These are phyloP conservation scores for Terebella lapidaria DNA, from an alignment of 2,888 invertebrate species.

Conservation along the genomic window DNA sequence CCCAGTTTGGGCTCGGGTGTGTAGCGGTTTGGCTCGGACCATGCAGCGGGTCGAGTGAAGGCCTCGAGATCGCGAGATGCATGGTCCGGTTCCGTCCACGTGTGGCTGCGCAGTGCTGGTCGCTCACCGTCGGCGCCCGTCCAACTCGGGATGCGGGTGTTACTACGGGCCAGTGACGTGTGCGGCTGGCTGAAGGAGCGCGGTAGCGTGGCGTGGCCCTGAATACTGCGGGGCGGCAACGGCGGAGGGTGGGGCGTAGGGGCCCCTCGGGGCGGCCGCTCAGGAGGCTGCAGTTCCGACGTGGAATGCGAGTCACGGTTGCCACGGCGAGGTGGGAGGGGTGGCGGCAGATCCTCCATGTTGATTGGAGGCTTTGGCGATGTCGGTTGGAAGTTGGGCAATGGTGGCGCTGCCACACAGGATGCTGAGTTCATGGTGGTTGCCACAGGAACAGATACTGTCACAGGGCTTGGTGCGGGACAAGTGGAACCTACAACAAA, in stretches of 20 bases:
- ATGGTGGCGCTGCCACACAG: not conserved
- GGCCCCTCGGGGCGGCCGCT: constrained; percentile 24
- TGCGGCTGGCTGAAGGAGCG: not conserved
- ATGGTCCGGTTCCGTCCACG: not conserved
- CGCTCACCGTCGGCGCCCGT: too few species aligned
- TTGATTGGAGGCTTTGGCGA: constrained; percentile 13
- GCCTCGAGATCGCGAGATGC: too few species aligned
- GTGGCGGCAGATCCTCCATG: constrained; percentile 6
- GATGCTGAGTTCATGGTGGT: not conserved
- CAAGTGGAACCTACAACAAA: too few species aligned
- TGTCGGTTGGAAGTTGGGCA: constrained; percentile 5
- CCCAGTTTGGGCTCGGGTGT: too few species aligned
- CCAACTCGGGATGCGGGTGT: not conserved
- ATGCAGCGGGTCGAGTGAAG: too few species aligned
- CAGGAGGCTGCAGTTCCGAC: constrained; percentile 20
- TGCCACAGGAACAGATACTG: too few species aligned
- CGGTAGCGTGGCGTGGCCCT: not conserved
- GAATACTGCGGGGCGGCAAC: constrained; percentile 27
- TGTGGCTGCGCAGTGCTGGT: too few species aligned
- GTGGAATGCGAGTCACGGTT: too few species aligned
- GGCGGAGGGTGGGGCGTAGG: constrained; percentile 38
- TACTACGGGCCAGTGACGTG: not conserved
- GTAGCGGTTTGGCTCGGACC: too few species aligned
- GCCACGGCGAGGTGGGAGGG: constrained; percentile 12
- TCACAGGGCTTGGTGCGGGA: too few species aligned